Conservation (phyloP, 2,113 vertebrate species). For the Picathartes gymnocephalus region DNA sequence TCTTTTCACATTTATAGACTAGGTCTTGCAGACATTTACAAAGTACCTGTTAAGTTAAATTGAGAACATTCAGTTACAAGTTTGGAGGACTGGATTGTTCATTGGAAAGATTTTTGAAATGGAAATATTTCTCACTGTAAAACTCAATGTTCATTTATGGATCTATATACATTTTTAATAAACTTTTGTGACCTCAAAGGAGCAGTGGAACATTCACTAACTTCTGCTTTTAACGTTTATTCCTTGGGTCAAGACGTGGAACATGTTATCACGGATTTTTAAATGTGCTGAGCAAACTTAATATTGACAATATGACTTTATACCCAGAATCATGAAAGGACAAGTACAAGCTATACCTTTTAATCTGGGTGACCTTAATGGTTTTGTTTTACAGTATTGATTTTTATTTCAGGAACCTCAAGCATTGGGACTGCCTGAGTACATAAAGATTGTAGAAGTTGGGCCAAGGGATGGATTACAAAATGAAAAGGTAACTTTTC, state of each 20-base stretch:
- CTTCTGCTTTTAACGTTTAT: not conserved
- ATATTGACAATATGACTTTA: not conserved
- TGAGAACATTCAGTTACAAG: not conserved
- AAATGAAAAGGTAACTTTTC: slow-evolving; percentile 88
- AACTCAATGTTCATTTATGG: not conserved
- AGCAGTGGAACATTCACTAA: not conserved
- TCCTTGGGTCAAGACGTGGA: not conserved
- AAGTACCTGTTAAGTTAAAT: not conserved
- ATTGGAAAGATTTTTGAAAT: not conserved
- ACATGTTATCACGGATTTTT: not conserved
- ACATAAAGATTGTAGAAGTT: slow-evolving; percentile 95
- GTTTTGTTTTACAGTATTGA: not conserved
- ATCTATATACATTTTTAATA: not conserved
- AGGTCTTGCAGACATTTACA: not conserved
- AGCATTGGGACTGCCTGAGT: slow-evolving; percentile 77
- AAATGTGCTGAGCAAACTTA: not conserved
- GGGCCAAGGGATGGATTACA: slow-evolving; percentile 94
- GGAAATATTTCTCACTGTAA: slow-evolving; percentile 14
- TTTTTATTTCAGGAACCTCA: slow-evolving; percentile 73
- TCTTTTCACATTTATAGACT: slow-evolving; percentile 27
- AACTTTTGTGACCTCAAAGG: not conserved
- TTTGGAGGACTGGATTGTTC: not conserved
- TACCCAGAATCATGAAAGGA: not conserved
- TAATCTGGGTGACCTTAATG: not conserved
- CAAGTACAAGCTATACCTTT: not conserved